Base-by-base conservation (phyloP, 2,113 vertebrate genomes). In the Polyodon spathula region DNA sequence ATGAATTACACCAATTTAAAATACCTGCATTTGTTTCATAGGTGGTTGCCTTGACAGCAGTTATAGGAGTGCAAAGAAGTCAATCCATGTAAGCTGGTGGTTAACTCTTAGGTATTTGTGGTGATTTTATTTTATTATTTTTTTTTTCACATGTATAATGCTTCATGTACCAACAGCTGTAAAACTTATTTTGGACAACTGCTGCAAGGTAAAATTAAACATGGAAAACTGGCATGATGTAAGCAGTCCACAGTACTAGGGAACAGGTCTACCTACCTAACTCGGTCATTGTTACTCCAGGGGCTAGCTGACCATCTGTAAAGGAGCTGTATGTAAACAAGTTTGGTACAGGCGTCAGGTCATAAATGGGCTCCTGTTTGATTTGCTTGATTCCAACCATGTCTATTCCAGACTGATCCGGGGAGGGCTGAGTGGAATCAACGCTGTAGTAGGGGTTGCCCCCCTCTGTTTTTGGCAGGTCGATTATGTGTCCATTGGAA, bases 321-420 rank as follows among this genome's bases (percentile, higher is more conserved):
- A 97, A 97, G 71, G 93, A 93, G 75, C 88, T 90, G 75, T 95
- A 97, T 80, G 91, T 91, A 89, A 97, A 97, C 79, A 99, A 88
- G 89, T 97, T 97, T 81, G 95, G 91, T 69, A 97, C 92, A 2
- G 95, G 94, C 37, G 95, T 95, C 83, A 99, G 86, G 85, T 99
- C 95, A 66, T 97, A 99, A 74, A 97, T 91, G 44, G 96, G 96
- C 84, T 99, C 96, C 83, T 99, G 96, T 71, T 99, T 99, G 76
- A 99, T 99, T 80, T 94, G 96, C 86, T 97, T 98, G 85, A 97
- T 92, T 76, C 94, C 95, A 63, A 92, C 92, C 89, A 99, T 96
- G 80, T 99, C 95, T 78, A 99, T 85, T 43, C 96, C 95, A 59
- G 95, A 98, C 80, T 98, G 96, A 76, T 99, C 96, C 3, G 96